Evolutionary conservation across 2,113 vertebrate genomes (phyloP), one percentile per base, ranked within the genome.

Genomic region (Fulmarus glacialis): DNA sequence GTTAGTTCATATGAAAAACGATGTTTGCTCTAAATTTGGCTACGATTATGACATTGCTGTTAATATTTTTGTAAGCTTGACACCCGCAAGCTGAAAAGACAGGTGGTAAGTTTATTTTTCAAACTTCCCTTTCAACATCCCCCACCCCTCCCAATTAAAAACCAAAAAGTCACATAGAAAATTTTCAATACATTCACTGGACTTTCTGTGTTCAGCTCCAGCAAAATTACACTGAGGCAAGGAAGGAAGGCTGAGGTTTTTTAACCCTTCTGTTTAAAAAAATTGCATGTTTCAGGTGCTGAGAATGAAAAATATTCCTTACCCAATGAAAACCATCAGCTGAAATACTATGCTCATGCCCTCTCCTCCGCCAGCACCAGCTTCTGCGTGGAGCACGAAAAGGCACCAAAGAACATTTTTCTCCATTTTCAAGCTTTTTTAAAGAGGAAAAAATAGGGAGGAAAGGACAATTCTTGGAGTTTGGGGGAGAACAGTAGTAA

Each of bases 1-100:
- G 56, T 92, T 92, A 82, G 52, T 91, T 96, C 77, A 63, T 87
- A 56, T 79, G 86, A 91, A 96, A 97, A 93, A 85, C 62, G 6
- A 36, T 89, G 56, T 74, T 95, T 96, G 70, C 89, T 91, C 40
- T 91, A 81, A 89, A 85, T 92, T 75, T 87, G 58, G 36, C 68
- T 68, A 18, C 0, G 5, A 70, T 74, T 86, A 79, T 83, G 88
- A 66, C 79, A 78, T 62, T 58, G 42, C 67, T 90, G 52, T 89
- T 96, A 52, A 53, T 70, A 38, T 48, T 77, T 92, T 78, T 71
- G 38, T 55, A 84, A 86, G 64, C 64, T 75, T 79, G 89, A 95
- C 68, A 91, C 60, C 52, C 68, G 74, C 64, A 87, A 52, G 52
- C 56, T 91, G 50, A 91, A 95, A 85, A 87, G 84, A 48, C 81